Base-by-base conservation (phyloP, 2,113 vertebrate genomes). In the Psophia crepitans region DNA sequence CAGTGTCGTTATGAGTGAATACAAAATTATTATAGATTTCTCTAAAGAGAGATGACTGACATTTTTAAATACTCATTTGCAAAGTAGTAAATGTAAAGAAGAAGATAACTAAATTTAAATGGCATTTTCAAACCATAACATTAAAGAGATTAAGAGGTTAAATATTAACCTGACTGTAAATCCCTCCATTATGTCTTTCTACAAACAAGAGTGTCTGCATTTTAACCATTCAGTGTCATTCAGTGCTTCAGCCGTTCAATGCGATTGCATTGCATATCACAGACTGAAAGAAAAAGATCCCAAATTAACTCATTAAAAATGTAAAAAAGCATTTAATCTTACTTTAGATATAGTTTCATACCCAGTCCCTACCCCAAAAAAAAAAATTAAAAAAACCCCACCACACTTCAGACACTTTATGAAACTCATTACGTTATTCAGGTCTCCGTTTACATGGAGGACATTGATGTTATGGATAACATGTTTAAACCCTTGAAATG, bases 101-200 rank as follows among this genome's bases (percentile, higher is more conserved):
- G 48, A n/a, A 66, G 43, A 78, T 93, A 80, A 95, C 95, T 75
- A 60, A 81, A 90, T 93, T 88, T 94, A 84, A 96, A 94, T 37
- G 58, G 4, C 48, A 37, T 90, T 97, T 90, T 81, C 60, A 69
- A 87, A 33, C 19, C 6, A 56, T 64, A 75, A 60, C n/a, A 44
- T 95, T 60, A 60, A 33, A 76, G 78, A 87, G 80, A 71, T 71
- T 90, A 92, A 80, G 80, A 93, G 57, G 86, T 95, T 91, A 94
- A 89, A 81, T 43, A 79, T 82, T 93, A 96, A 92, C 69, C 49
- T 84, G 49, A 28, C 44, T 61, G 23, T 16, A 93, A 94, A 95
- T 81, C 53, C 23, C 15, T 89, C 41, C 7, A 24, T 65, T 89
- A 65, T 78, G 6, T 15, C 44, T 66, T 94, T 61, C 35, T 37